These are phyloP conservation scores for Procambarus virginalis DNA, from an alignment of 1,140 invertebrate species.

Conservation along the genomic window DNA sequence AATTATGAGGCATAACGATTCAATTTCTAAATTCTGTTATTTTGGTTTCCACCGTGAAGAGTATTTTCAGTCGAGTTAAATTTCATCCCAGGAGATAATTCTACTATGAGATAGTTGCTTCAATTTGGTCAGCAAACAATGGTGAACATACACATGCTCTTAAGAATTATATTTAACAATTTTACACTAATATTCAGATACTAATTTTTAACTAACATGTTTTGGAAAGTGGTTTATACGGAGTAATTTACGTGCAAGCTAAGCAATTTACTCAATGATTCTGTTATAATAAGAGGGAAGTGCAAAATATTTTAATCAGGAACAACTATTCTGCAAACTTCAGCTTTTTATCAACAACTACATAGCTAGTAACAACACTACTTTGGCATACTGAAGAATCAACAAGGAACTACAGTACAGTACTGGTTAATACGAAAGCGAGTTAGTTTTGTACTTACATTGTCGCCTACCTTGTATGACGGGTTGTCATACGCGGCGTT, in stretches of 20 bases:
- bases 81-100: no score
- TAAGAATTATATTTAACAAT: no score
- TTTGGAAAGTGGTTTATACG: not conserved
- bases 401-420: not conserved
- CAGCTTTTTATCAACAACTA: not conserved
- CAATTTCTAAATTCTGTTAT: no score
- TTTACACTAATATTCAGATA: no score
- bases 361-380: not conserved
- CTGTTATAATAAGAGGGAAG: not conserved
- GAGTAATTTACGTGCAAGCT: not conserved
- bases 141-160: no score
- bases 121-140: no score
- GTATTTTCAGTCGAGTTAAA: no score
- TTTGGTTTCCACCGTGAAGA: no score
- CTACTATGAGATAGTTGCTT: no score
- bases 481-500: constrained; percentile 90
- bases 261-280: not conserved
- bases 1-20: no score
- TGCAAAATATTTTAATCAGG: not conserved
- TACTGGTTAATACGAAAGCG: constrained; percentile 52
- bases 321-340: not conserved
- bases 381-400: not conserved
- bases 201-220: no score
- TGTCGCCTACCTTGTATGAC: constrained; percentile 87
- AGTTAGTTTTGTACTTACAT: constrained; percentile 63